Conservation (phyloP, 2,113 vertebrate genomes). For the Ranitomeya variabilis region DNA sequence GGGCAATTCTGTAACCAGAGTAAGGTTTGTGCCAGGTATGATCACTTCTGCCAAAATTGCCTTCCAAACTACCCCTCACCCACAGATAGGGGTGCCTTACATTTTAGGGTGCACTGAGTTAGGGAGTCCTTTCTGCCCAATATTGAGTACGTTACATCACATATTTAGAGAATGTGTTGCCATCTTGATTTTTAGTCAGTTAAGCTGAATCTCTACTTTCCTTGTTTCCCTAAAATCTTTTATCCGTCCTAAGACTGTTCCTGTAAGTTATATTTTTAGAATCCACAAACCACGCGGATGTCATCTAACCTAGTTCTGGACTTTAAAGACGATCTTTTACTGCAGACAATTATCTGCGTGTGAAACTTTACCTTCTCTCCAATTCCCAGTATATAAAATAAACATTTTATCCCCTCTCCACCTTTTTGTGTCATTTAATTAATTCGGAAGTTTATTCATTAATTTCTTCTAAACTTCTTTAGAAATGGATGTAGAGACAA, state of each 20-base stretch:
- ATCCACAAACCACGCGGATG: not conserved
- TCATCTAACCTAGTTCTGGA: slow-evolving; percentile 24
- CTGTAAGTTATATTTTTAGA: slow-evolving; percentile 13
- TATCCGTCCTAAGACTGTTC: slow-evolving; percentile 16
- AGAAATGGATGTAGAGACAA: too few relatives aligned
- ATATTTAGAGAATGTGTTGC: not conserved
- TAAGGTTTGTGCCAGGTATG: too few relatives aligned
- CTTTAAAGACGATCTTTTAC: not conserved
- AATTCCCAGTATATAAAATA: not conserved
- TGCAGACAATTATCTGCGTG: not conserved
- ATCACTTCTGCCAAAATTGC: too few relatives aligned
- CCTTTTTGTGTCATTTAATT: not conserved
- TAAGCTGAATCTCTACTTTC: not conserved
- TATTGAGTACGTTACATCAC: too few relatives aligned
- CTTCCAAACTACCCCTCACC: too few relatives aligned
- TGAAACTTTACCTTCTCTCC: not conserved
- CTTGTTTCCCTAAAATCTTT: not conserved
- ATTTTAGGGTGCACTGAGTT: too few relatives aligned
- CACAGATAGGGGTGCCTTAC: too few relatives aligned
- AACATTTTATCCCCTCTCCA: not conserved
- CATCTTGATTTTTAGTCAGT: not conserved
- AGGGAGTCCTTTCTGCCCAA: too few relatives aligned
- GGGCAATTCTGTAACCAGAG: too few relatives aligned
- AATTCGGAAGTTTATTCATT: too few relatives aligned
- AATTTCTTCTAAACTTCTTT: too few relatives aligned